A percentile compares a stretch with the other conserved stretches of the same genome.
Conservation (phyloP, 2,797 vertebrate species). For the Darevskia nairensis region DNA sequence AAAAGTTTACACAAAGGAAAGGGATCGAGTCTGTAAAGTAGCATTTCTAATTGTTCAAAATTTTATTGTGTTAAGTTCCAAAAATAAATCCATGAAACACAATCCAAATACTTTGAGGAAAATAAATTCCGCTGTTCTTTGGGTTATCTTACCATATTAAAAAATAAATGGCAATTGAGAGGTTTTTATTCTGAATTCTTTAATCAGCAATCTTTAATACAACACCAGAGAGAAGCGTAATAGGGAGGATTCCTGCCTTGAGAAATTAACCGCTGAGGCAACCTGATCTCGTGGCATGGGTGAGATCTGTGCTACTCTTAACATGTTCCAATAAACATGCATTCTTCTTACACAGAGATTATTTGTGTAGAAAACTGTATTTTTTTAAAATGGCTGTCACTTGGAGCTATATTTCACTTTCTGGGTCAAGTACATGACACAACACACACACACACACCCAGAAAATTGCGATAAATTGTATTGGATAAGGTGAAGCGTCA, state of each 20-base stretch:
- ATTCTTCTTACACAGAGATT: not conserved
- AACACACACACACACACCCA: not conserved
- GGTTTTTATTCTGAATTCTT: not conserved
- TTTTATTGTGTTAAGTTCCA: not conserved
- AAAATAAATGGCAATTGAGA: not conserved
- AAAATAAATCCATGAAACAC: not conserved
- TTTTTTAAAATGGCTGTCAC: too few relatives aligned
- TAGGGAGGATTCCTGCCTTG: not conserved
- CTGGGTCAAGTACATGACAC: not conserved
- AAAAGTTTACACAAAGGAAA: not conserved
- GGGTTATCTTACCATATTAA: not conserved
- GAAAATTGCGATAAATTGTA: too few relatives aligned
- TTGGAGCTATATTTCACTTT: not conserved
- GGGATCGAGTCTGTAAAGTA: not conserved
- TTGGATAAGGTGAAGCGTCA: not conserved
- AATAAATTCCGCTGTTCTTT: not conserved
- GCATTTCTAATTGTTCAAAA: not conserved
- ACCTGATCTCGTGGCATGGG: not conserved
- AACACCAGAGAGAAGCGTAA: not conserved
- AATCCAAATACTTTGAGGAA: not conserved
- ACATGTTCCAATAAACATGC: not conserved
- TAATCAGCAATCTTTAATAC: not conserved
- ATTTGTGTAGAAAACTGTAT: too few relatives aligned
- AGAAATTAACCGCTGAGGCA: not conserved
- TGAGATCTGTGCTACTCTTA: not conserved